Conservation (phyloP, 2,888 invertebrate genomes). For the Nomada ruficornis region DNA sequence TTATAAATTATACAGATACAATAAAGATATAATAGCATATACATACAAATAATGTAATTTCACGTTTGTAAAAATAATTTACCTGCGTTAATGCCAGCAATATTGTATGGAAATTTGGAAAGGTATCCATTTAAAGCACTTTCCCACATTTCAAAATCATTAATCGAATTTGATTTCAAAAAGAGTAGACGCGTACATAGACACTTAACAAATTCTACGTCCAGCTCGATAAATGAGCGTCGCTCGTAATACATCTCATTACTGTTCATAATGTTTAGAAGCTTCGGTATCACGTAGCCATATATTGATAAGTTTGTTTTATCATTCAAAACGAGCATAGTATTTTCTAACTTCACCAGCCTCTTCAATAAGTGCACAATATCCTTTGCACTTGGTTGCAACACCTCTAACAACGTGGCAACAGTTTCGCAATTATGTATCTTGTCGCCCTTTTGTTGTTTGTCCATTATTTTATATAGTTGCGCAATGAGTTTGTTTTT, state of each 20-base stretch:
- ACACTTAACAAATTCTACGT: constrained; percentile 68
- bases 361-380: constrained; percentile 84
- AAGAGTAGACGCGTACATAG: constrained; percentile 68
- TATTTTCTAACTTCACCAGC: constrained; percentile 82
- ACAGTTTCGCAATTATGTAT: constrained; percentile 70
- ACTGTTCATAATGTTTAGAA: constrained; percentile 86
- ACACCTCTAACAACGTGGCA: constrained; percentile 83
- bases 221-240: constrained; percentile 50
- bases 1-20: background rate
- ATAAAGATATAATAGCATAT: constrained; percentile 16
- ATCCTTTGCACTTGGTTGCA: constrained; percentile 82
- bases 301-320: constrained; percentile 85
- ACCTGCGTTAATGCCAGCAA: constrained; percentile 85
- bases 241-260: constrained; percentile 41
- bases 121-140: constrained; percentile 86
- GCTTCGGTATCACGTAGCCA: constrained; percentile 86
- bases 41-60: constrained; percentile 8
- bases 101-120: constrained; percentile 87
- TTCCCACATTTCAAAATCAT: constrained; percentile 85
- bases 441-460: constrained; percentile 81
- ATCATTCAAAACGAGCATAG: constrained; percentile 84
- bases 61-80: constrained; percentile 82
- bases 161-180: constrained; percentile 64
- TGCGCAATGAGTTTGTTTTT: constrained; percentile 86
- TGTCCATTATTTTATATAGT: constrained; percentile 84